Percentiles rank a stretch among this genome's conserved stretches.
phyloP scores from a whole-genome alignment of 2,888 invertebrate species.

The Drosophila algonquin region DNA sequence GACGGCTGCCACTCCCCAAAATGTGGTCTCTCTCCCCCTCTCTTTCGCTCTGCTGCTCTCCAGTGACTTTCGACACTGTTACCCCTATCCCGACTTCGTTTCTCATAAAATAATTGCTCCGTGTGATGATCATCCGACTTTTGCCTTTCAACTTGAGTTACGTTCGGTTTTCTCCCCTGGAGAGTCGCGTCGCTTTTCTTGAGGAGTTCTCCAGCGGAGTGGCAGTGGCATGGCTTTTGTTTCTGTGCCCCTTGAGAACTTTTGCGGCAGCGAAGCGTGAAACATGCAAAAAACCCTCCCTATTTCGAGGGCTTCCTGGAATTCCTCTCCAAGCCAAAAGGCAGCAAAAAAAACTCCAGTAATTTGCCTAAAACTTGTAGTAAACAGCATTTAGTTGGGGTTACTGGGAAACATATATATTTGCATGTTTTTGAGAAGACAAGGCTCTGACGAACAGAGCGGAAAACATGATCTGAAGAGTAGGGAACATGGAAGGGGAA shows the following conservation, averaged over 20 bases:
- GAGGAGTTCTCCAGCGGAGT: conserved; percentile 21
- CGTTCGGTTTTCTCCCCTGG: conserved; percentile 39
- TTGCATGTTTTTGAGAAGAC: conserved; percentile 19
- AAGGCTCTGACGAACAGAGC: not conserved
- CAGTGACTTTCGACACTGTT: not conserved
- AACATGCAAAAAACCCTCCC: conserved; percentile 56
- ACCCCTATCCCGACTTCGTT: conserved; percentile 29
- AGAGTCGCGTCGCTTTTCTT: not conserved
- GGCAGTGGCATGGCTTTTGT: not conserved
- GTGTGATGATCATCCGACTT: conserved; percentile 65
- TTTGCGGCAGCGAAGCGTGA: conserved; percentile 75
- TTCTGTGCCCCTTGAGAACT: conserved; percentile 67
- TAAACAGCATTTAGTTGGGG: not conserved
- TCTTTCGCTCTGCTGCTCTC: not conserved
- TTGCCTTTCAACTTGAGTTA: conserved; percentile 67
- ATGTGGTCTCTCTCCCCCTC: conserved; percentile 24
- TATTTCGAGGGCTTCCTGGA: conserved; percentile 37
- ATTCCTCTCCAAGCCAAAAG: conserved; percentile 8
- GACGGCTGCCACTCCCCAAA: not conserved
- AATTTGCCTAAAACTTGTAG: conserved; percentile 30
- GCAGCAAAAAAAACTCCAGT: conserved; percentile 25
- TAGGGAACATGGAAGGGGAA: not conserved
- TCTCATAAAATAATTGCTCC: conserved; percentile 76
- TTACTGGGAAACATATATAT: conserved; percentile 20
- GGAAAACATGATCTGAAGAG: not conserved